These are phyloP conservation scores for Drosophila paracracens DNA, from an alignment of 2,888 invertebrate species.

Conservation along the genomic window DNA sequence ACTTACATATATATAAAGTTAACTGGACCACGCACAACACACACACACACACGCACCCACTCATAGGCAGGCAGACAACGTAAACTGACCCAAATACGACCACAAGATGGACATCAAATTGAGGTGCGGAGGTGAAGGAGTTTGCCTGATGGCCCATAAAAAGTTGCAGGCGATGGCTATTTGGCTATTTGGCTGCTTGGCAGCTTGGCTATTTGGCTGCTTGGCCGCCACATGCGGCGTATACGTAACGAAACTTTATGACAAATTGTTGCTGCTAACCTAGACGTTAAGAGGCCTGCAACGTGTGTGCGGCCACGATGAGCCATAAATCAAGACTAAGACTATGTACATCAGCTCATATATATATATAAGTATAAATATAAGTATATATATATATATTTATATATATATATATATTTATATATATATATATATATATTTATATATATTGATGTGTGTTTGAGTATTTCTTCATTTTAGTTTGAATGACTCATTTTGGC, in stretches of 20 bases:
- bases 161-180: conserved; percentile 63
- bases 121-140: conserved; percentile 21
- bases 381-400: conserved; percentile 13
- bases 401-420: conserved; percentile 4
- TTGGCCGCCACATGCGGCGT: conserved; percentile 49
- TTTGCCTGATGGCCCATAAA: conserved; percentile 67
- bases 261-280: conserved; percentile 80
- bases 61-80: conserved; percentile 26
- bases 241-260: conserved; percentile 75
- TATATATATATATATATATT: conserved; percentile 2
- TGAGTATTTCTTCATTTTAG: conserved; percentile 16
- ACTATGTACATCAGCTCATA: conserved; percentile 28
- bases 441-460: conserved; percentile 6
- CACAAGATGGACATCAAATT: conserved; percentile 73
- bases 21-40: conserved; percentile 51
- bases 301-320: conserved; percentile 69
- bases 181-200: conserved; percentile 61
- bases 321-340: conserved; percentile 69
- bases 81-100: conserved; percentile 75
- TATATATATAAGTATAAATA: conserved; percentile 25
- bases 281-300: conserved; percentile 68
- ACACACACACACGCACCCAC: conserved; percentile 2
- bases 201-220: conserved; percentile 59
- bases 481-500: conserved; percentile 38
- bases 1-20: conserved; percentile 65